Evolutionary conservation across 2,113 vertebrate species (phyloP), one percentile per base, ranked within the genome.

Genomic region (Hylia prasina): DNA sequence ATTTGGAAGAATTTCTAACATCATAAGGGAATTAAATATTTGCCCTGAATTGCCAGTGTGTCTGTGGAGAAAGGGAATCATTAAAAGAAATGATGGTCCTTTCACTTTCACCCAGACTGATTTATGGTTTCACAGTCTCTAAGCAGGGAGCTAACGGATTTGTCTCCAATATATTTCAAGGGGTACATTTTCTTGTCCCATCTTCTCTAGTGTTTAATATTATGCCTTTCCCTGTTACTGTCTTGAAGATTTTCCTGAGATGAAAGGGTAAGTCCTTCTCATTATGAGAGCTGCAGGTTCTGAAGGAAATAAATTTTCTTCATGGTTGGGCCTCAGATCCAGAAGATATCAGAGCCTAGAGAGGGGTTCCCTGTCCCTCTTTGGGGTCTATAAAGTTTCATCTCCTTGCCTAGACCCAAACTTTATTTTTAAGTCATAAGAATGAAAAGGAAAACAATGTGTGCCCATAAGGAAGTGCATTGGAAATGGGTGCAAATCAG

Each of bases 181-280:
- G 45, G 10, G 27, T 28, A 37, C 1, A 8, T 60, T 86, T 88
- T 47, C 45, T 69, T 2, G 1, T 53, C 22, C 27, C 1, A 0
- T 73, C 18, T 89, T 92, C 33, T 15, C 9, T 11, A 10, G 16
- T 17, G 37, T 48, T 78, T 71, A 76, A 37, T 48, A 66, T 70
- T 39, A 37, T 11, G 3, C 24, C 56, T 71, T 50, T 30, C 10
- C 2, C 2, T 84, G 16, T 53, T 87, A 37, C 16, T 64, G 14
- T 64, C 51, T 33, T 66, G 20, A 28, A 17, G 4, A 57, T 85
- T 88, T 73, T 66, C 42, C 20, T 70, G 20, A 70, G 33, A 4
- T 50, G 33, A 18, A 27, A 82, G 10, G 27, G 8, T 44, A 76
- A 69, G 7, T 20, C 17, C 9, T 64, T 69, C 33, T 83, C 13